These are phyloP conservation scores for Dasyprocta punctata DNA, from an alignment of 2,113 vertebrate genomes.

Conservation along the genomic window DNA sequence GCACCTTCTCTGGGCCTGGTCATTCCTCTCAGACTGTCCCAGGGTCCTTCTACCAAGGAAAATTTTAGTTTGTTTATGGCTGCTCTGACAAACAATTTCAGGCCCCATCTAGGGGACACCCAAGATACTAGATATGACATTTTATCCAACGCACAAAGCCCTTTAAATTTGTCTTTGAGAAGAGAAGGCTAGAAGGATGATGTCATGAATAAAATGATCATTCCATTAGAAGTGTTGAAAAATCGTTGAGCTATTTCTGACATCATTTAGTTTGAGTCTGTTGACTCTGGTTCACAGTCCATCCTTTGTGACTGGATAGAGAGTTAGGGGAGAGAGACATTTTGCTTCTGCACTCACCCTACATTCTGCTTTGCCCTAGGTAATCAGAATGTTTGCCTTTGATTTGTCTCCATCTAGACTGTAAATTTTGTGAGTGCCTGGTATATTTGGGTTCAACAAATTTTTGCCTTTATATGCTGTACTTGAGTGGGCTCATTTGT, in stretches of 20 bases:
- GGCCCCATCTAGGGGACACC: background rate
- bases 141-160: background rate
- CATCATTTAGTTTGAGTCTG: background rate
- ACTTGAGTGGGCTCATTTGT: background rate
- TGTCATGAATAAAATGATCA: background rate
- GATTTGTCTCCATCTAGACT: background rate
- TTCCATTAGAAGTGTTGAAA: slow-evolving; percentile 16
- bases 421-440: background rate
- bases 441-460: background rate
- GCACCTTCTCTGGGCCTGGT: background rate
- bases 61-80: background rate
- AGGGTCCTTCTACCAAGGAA: background rate
- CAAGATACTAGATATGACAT: background rate
- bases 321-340: background rate
- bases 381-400: background rate
- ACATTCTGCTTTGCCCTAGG: background rate
- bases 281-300: background rate
- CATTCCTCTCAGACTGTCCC: background rate
- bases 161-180: slow-evolving; percentile 45
- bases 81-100: background rate
- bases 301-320: background rate
- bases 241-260: background rate
- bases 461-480: background rate
- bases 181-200: slow-evolving; percentile 18
- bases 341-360: background rate